Conservation (phyloP, 2,797 vertebrate species). For the Pyrocephalus nanus region DNA sequence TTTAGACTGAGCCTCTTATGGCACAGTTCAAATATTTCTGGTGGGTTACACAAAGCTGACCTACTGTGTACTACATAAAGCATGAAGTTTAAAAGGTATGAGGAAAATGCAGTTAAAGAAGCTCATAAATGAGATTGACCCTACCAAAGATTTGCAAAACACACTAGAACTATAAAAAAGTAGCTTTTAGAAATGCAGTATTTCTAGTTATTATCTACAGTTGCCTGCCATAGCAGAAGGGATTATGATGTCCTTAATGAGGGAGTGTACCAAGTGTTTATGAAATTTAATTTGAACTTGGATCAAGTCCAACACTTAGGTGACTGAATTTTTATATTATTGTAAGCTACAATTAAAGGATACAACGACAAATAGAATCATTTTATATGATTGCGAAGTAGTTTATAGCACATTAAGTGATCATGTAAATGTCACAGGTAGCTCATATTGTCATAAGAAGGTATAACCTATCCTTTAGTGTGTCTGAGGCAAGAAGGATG, state of each 20-base stretch:
- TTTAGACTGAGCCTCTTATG: conserved; percentile 61
- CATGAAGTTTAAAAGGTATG: conserved; percentile 58
- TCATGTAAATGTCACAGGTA: conserved; percentile 22
- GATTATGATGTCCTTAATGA: conserved; percentile 57
- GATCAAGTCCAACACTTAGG: conserved; percentile 37
- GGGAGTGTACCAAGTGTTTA: conserved; percentile 33
- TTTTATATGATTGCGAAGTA: conserved; percentile 41
- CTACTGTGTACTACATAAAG: conserved; percentile 47
- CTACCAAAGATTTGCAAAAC: conserved; percentile 68
- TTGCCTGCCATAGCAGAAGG: neutral
- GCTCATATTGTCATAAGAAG: neutral
- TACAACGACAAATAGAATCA: conserved; percentile 42
- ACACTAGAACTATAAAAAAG: conserved; percentile 58
- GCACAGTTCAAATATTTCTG: conserved; percentile 57
- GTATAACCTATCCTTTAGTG: neutral
- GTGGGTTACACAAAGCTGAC: conserved; percentile 43
- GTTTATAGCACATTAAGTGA: conserved; percentile 32
- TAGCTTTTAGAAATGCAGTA: conserved; percentile 30
- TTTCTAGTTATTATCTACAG: conserved; percentile 59
- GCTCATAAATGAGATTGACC: conserved; percentile 71
- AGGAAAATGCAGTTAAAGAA: conserved; percentile 71
- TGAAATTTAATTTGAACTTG: conserved; percentile 67
- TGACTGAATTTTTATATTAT: conserved; percentile 39
- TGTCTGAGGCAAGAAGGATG: neutral
- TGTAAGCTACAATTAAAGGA: conserved; percentile 31